Base-by-base conservation (phyloP, 1,140 invertebrate species). In the Patella vulgata region DNA sequence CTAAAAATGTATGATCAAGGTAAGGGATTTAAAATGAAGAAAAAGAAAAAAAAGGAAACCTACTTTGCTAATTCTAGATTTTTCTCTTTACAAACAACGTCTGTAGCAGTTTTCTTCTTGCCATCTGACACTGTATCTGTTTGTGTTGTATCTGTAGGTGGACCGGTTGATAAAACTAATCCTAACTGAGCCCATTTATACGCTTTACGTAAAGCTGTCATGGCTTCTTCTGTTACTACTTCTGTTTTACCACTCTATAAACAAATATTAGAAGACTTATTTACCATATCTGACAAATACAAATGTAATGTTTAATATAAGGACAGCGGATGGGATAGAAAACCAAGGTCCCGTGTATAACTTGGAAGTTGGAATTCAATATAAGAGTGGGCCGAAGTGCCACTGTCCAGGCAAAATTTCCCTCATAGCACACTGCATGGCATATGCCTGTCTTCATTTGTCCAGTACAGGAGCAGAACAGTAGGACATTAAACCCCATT, bases 151-250 rank as follows among this genome's bases (percentile, higher is more conserved):
- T 83, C 80, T n/a, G 73, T 61, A n/a, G 82, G 81, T n/a, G 81
- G 75, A 28, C 77, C 79, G 19, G 80, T 82, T 39, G 82, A 84
- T 3, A 84, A 74, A 8, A 83, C 78, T 30, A 85, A 67, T 2
- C 82, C 82, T 60, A 77, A 75, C 75, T 82, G 77, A n/a, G 83
- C 81, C 80, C 81, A 81, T 55, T 82, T 83, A 30, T 77, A 78
- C 31, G 82, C 83, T 63, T 79, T 79, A 50, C 77, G 73, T 21
- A 82, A 63, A 14, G 81, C 80, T 51, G 68, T 70, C 42, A 79
- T 59, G 0, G 78, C 80, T 59, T 83, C 81, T 56, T 84, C 83
- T 55, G 82, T 84, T 3, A 70, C 72, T 40, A 83, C 66, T 43
- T 84, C 77, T 44, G 78, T 75, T 62, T 75, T 79, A 28, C 74